Evolutionary conservation across 2,113 vertebrate species (phyloP), one percentile per base, ranked within the genome.

Genomic region (Gadus chalcogrammus): DNA sequence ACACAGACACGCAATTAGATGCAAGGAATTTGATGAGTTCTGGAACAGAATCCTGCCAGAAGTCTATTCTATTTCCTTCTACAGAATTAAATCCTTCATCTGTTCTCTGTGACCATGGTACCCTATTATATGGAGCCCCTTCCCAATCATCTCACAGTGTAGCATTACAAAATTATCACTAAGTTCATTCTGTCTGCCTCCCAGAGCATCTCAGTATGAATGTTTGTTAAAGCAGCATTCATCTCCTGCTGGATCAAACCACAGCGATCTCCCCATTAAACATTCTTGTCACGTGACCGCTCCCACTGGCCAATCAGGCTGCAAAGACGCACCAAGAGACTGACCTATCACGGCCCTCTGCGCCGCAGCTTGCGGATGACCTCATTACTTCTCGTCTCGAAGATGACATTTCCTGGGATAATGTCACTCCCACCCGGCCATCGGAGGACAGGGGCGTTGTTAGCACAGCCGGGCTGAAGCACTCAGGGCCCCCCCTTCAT

Each of bases 1-100:
- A 60, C 58, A 60, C 58, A 60, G 15, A 60, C 58, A 59, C 52
- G 16, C 53, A 3, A 3, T 70, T 73, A 75, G 63, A 85, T 86
- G 53, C 53, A 55, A 13, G 53, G 53, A 16, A 2, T 55, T 11
- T 11, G 53, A 13, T 35, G 31, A 35, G 31, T 35, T 35, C 31
- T 35, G 31, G 31, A 35, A 35, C 31, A 35, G 31, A 35, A 35
- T 35, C 31, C 31, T 35, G 6, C 31, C 31, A 35, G 31, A 35
- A 35, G 31, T 35, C 4, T 35, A 5, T 35, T 35, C 31, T 35
- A 35, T 35, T 35, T 35, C 31, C 8, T 48, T 48, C 42, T 48
- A 7, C 42, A 48, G 42, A 48, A 48, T 2, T 48, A 13, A 48
- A 13, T 13, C 8, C 42, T 11, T 48, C 8, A 2, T 48, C 42